phyloP scores from a whole-genome alignment of 2,113 vertebrate species.

The Cyanoderma ruficeps region DNA sequence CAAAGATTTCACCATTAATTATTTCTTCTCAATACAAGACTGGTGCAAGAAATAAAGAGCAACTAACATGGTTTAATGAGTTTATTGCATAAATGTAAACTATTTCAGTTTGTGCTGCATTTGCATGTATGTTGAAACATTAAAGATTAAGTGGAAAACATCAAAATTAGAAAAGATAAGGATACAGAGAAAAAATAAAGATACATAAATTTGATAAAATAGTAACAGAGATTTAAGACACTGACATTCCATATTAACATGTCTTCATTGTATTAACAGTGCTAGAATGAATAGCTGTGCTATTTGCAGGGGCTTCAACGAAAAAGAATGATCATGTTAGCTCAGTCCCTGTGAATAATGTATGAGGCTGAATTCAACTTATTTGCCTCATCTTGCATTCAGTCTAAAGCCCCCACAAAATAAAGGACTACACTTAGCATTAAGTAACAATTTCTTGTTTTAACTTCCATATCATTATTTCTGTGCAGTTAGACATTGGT shows the following conservation, averaged over 20 bases:
- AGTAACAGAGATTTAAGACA: background rate
- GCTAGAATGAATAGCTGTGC: constrained; percentile 56
- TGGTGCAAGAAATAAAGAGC: constrained; percentile 8
- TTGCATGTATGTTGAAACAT: background rate
- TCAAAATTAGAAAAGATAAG: background rate
- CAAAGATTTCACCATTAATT: constrained; percentile 63
- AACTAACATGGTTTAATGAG: constrained; percentile 37
- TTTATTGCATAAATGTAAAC: constrained; percentile 26
- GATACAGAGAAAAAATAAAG: background rate
- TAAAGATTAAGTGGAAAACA: background rate
- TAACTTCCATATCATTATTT: constrained; percentile 21
- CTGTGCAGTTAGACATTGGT: background rate
- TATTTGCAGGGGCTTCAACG: constrained; percentile 30
- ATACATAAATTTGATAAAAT: background rate
- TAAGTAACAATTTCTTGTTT: constrained; percentile 55
- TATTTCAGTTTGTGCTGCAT: background rate
- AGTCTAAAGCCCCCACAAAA: constrained; percentile 13
- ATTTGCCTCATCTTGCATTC: constrained; percentile 47
- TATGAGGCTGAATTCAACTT: constrained; percentile 55
- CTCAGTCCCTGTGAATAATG: constrained; percentile 63
- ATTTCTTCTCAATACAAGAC: constrained; percentile 48
- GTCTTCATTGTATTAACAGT: constrained; percentile 43
- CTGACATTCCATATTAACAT: constrained; percentile 23
- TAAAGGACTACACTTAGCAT: constrained; percentile 22
- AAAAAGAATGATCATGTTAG: constrained; percentile 58